These are phyloP conservation scores for Herpetotheres cachinnans DNA, from an alignment of 2,113 vertebrate genomes.

Conservation along the genomic window DNA sequence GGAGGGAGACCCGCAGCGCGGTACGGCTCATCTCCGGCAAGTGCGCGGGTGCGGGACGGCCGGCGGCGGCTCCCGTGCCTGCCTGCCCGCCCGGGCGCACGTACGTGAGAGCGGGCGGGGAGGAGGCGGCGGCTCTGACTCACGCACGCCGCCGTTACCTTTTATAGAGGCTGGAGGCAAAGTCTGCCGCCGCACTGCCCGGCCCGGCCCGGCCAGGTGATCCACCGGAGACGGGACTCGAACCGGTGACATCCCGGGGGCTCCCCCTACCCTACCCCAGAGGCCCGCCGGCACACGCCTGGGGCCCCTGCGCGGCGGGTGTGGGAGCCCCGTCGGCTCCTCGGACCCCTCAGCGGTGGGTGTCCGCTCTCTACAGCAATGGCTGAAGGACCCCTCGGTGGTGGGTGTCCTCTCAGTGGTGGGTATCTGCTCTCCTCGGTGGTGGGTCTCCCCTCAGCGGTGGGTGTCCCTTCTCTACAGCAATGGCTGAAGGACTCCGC, in stretches of 20 bases:
- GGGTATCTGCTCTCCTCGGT: rapidly evolving
- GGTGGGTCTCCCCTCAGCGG: rapidly evolving
- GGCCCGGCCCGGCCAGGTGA: background rate
- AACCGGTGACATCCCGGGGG: rapidly evolving
- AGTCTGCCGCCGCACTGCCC: constrained; percentile 11
- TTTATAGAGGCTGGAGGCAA: constrained; percentile 57
- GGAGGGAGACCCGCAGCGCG: background rate
- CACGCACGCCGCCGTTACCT: constrained; percentile 55
- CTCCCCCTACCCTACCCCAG: no score
- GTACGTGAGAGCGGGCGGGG: constrained; percentile 51
- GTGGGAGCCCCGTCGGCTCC: rapidly evolving
- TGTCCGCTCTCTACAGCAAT: no score
- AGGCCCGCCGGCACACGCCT: rapidly evolving
- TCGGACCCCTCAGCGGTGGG: no score
- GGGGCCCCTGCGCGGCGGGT: background rate
- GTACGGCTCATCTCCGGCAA: constrained; percentile 28
- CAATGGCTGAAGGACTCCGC: no score
- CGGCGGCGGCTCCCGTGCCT: background rate
- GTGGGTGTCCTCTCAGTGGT: rapidly evolving
- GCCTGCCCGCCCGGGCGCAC: background rate
- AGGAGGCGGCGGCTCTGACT: constrained; percentile 47
- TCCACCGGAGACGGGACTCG: background rate
- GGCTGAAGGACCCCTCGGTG: no score
- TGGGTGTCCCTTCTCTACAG: background rate
- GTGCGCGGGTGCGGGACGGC: constrained; percentile 37